These are phyloP conservation scores for Psittacula derbiana DNA, from an alignment of 2,797 vertebrate genomes.

Conservation along the genomic window DNA sequence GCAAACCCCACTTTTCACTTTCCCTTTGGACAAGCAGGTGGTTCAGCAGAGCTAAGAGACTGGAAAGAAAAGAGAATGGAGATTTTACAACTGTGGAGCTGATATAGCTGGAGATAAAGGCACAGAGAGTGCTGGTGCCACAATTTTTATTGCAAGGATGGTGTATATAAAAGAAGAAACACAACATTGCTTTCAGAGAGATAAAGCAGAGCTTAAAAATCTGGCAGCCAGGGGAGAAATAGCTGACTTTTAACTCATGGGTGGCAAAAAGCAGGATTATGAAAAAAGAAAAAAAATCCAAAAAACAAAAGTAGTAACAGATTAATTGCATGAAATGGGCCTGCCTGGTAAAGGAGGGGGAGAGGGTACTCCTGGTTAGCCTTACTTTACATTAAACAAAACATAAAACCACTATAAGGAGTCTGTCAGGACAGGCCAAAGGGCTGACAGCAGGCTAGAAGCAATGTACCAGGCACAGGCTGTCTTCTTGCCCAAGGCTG, in stretches of 20 bases:
- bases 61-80: neutral
- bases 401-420: neutral
- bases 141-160: slow-evolving; percentile 9
- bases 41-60: neutral
- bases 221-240: neutral
- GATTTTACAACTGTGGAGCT: neutral
- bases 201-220: slow-evolving; percentile 5
- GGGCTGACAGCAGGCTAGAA: neutral
- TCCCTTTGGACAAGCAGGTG: neutral
- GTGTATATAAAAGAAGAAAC: slow-evolving; percentile 20
- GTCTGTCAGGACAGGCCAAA: neutral
- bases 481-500: neutral
- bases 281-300: neutral
- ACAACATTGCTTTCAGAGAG: neutral
- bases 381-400: neutral
- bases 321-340: neutral
- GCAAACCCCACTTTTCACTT: neutral
- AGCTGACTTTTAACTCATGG: neutral
- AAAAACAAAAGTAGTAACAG: neutral
- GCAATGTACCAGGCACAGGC: rapidly evolving
- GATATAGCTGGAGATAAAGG: slow-evolving; percentile 16
- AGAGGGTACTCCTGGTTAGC: neutral
- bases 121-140: neutral
- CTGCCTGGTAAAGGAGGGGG: neutral
- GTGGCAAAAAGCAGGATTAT: neutral